Conservation (phyloP, 2,797 vertebrate genomes). For the Parambassis ranga region DNA sequence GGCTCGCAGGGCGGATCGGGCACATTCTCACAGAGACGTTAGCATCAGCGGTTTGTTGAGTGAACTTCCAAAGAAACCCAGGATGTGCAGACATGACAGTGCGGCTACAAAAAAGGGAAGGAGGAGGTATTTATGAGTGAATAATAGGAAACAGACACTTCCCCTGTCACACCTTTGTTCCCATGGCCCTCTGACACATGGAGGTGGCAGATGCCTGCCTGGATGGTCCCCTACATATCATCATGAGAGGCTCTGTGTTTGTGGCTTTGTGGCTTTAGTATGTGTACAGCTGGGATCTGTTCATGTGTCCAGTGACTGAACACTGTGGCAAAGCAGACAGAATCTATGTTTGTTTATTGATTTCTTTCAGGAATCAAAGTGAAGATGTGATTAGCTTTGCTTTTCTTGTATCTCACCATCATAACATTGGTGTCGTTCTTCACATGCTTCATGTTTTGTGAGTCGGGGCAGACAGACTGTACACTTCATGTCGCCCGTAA, state of each 20-base stretch:
- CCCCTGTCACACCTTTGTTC: conserved; percentile 55
- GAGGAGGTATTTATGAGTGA: conserved; percentile 49
- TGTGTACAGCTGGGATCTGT: conserved; percentile 61
- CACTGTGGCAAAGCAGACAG: background rate
- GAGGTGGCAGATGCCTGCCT: conserved; percentile 3
- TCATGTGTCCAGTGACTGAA: conserved; percentile 9
- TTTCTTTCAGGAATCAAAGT: background rate
- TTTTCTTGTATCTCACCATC: no score
- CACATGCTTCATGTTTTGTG: no score
- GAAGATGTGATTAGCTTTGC: background rate
- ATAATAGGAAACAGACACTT: conserved; percentile 82
- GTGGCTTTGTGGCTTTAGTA: conserved; percentile 18
- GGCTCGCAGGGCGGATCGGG: background rate
- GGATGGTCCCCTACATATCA: conserved; percentile 15
- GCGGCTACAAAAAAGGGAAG: conserved; percentile 44
- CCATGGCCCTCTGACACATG: conserved; percentile 20
- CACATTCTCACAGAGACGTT: background rate
- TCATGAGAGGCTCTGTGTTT: conserved; percentile 26
- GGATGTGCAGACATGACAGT: background rate
- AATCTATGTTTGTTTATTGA: background rate
- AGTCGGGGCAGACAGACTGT: background rate
- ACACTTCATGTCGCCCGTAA: rapidly evolving
- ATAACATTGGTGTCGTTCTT: no score
- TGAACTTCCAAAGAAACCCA: conserved; percentile 22
- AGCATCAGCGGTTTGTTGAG: conserved; percentile 22